Evolutionary conservation across 2,113 vertebrate species (phyloP), one percentile per base, ranked within the genome.

Genomic region (Burhinus oedicnemus): DNA sequence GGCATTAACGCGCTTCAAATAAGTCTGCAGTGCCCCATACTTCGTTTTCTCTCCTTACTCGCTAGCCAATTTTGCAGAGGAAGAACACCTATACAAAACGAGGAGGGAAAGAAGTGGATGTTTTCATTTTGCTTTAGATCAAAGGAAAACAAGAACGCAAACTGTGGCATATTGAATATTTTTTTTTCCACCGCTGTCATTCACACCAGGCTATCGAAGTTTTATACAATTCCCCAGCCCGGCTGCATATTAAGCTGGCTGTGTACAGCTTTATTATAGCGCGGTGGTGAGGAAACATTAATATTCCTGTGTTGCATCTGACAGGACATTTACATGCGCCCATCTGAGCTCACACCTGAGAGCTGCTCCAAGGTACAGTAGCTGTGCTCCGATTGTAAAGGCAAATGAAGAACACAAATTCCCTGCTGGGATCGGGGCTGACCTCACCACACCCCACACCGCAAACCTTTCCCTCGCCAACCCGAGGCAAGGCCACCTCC

Each of bases 401-500:
- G 98, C 98, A 98, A 98, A 99, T 98, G 97, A 98, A 98, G 98
- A 98, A 98, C 98, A 98, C 98, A 98, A 98, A 98, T 98, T 98
- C 98, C 98, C 98, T 92, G 97, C 97, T 97, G 97, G 97, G 98
- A 98, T 98, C 95, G 90, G 98, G 97, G 97, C 98, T 98, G 98
- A 98, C 98, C 98, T 98, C 97, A 90, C 97, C 97, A 98, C 98
- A 96, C 98, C 97, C 98, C 98, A 93, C 96, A 96, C 98, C 94
- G 98, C 97, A 93, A 97, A 98, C 91, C 97, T 90, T 97, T 98
- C 98, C 98, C 98, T 98, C 97, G 94, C 98, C 98, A 99, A 99
- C 98, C 98, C 95, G 91, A 98, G 97, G 98, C 97, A 87, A 97
- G 97, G 98, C 98, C 98, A 98, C 95, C 96, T 91, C 97, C 96